Evolutionary conservation across 92 coral and sea anemone genomes (phyloP), one percentile per base, ranked within the genome.

Genomic region (Palythoa grandiflora): DNA sequence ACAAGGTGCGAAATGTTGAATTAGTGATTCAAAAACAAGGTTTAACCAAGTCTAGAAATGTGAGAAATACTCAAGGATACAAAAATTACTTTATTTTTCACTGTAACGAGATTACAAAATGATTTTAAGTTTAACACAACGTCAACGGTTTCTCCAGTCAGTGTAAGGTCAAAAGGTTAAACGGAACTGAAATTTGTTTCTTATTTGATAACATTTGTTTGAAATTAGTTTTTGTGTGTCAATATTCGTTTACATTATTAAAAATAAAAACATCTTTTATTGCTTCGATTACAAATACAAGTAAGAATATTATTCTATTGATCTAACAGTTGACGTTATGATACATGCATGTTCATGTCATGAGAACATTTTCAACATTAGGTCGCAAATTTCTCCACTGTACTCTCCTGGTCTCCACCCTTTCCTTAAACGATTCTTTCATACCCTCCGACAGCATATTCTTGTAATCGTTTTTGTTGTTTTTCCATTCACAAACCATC

Each of bases 241-340:
- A 10, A 59, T 59, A 59, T 59, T 59, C n/a, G 20, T 12, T 2
- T 59, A 71, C 75, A 71, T 28, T 36, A 37, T 37, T 36, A 71
- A 71, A 28, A 14, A 9, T 71, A 71, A 71, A 71, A 28, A 71
- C 51, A 71, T 71, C 75, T 28, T 71, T 36, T 71, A 71, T 71
- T 50, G 44, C 13, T 71, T 71, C 48, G 14, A 28, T 71, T 71
- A 5, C 50, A 71, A 71, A 71, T 36, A 71, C 40, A 37, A 71
- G 75, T 71, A 71, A 71, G 51, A 71, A 28, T 71, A 71, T 71
- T 28, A 71, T 71, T 71, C 36, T 59, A 59, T 59, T 59, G 65
- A 15, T 59, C 65, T 59, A 59, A 59, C 65, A 59, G 65, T 59
- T 59, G 65, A 59, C 16, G 20, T 59, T 59, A 59, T 59, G 65